Conservation (phyloP, 2,888 invertebrate species). For the Meloe dianella region DNA sequence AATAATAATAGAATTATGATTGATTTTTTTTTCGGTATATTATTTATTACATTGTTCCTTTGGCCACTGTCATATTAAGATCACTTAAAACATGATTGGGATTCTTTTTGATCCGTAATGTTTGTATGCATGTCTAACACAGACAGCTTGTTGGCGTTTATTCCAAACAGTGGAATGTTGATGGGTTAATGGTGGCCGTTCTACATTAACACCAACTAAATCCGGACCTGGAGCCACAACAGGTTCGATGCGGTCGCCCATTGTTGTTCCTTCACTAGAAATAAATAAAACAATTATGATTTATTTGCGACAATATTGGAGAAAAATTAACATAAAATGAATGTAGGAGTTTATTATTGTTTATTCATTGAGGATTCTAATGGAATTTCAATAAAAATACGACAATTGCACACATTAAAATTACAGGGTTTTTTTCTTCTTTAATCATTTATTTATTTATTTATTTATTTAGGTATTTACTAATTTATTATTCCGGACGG, state of each 20-base stretch:
- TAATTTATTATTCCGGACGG: slow-evolving; percentile 1
- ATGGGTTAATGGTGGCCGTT: slow-evolving; percentile 54
- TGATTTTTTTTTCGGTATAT: slow-evolving; percentile 3
- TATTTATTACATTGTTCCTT: slow-evolving; percentile 84
- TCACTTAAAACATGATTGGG: slow-evolving; percentile 87
- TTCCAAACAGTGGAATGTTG: slow-evolving; percentile 66
- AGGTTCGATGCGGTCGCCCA: slow-evolving; percentile 56
- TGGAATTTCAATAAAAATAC: background rate
- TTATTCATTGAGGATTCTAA: background rate
- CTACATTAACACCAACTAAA: slow-evolving; percentile 56
- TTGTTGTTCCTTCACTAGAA: slow-evolving; percentile 59
- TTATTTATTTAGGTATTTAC: too few relatives aligned
- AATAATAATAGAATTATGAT: background rate
- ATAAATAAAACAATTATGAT: slow-evolving; percentile 29
- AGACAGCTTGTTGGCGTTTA: slow-evolving; percentile 83
- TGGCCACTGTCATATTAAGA: slow-evolving; percentile 91
- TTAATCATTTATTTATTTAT: too few relatives aligned
- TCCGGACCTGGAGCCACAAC: slow-evolving; percentile 55
- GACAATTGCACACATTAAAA: background rate
- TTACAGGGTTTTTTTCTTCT: too few relatives aligned
- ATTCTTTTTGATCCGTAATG: slow-evolving; percentile 88
- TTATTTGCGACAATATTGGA: too few relatives aligned
- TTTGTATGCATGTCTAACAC: slow-evolving; percentile 87
- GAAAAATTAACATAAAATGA: background rate
- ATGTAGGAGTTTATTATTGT: background rate